phyloP scores from a whole-genome alignment of 2,888 invertebrate genomes.

The Galerucella nymphaeae region DNA sequence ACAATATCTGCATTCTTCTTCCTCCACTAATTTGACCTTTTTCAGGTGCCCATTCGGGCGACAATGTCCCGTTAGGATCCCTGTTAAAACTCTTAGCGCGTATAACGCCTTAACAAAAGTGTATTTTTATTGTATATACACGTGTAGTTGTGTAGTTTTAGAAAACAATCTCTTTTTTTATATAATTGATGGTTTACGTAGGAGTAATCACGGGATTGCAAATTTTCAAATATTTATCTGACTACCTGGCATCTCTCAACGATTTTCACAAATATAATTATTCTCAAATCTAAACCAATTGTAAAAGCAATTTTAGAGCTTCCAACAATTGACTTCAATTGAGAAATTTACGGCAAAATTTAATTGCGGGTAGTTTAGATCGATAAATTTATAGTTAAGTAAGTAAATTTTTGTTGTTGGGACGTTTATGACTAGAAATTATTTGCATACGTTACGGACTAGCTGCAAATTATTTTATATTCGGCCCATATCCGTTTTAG shows the following conservation, averaged over 20 bases:
- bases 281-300: constrained; percentile 9
- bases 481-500: background rate
- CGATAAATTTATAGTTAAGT: background rate
- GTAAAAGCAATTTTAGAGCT: background rate
- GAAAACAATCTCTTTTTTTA: background rate
- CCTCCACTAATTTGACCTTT: no score
- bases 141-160: no score
- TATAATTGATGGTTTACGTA: background rate
- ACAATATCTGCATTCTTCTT: no score
- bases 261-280: constrained; percentile 14
- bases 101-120: no score
- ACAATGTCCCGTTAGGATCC: no score
- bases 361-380: background rate
- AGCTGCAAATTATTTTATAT: background rate
- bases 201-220: constrained; percentile 19
- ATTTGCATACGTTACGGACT: background rate
- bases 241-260: constrained; percentile 15
- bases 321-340: constrained; percentile 5
- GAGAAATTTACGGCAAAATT: constrained; percentile 1
- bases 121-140: no score
- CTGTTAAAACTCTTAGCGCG: no score
- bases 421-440: background rate
- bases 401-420: background rate
- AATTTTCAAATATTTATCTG: constrained; percentile 13
- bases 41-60: no score